phyloP scores from a whole-genome alignment of 2,113 vertebrate genomes.

The Hylia prasina region DNA sequence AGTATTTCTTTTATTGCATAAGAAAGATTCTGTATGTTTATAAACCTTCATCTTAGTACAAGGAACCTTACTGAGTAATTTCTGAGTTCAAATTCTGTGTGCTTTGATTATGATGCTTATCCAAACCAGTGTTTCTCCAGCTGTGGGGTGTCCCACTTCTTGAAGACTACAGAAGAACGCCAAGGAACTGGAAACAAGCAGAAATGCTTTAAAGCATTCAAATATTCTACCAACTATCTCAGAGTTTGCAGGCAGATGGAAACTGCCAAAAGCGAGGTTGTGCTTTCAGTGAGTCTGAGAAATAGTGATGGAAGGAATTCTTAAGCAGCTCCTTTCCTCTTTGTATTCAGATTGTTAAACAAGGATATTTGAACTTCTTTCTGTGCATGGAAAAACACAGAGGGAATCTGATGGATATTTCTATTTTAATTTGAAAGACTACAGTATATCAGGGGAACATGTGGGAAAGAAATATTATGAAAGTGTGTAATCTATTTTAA shows the following conservation, averaged over 20 bases:
- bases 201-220: not conserved
- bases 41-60: not conserved
- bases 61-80: not conserved
- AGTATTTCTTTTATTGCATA: not conserved
- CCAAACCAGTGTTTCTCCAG: not conserved
- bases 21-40: not conserved
- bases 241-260: not conserved
- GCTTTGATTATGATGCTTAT: not conserved
- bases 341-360: constrained; percentile 16
- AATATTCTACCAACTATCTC: not conserved
- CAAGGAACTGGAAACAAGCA: not conserved
- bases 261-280: not conserved
- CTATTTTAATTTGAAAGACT: constrained; percentile 19
- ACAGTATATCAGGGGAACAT: not conserved
- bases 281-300: not conserved
- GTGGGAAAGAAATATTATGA: not conserved
- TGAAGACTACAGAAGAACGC: not conserved
- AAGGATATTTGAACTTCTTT: constrained; percentile 17
- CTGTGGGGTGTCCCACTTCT: not conserved
- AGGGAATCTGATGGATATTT: not conserved
- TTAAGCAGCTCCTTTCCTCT: not conserved
- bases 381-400: not conserved
- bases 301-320: not conserved
- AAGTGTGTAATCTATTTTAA: constrained; percentile 17
- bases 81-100: not conserved